Evolutionary conservation across 2,888 invertebrate species (phyloP), one percentile per base, ranked within the genome.

Genomic region (Gisinianus flammeolus): DNA sequence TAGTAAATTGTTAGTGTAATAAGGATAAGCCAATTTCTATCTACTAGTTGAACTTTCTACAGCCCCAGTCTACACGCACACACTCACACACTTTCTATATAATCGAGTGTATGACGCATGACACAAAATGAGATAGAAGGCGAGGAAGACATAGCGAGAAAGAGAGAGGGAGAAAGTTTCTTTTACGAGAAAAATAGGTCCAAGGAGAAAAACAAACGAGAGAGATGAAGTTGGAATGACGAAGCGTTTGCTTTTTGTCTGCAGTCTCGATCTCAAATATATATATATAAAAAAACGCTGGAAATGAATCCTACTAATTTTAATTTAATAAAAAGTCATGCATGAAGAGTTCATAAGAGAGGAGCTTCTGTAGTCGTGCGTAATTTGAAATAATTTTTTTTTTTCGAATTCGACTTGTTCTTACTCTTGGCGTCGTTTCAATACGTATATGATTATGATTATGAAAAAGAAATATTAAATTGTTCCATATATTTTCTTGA

Each of bases 1-100:
- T n/a, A 62, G 62, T 62, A 62, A 62, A 62, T 62, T 62, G 62
- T 62, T 26, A 5, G 28, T 58, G 24, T 2, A 58, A 58, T 62
- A 62, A 19, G 26, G 22, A 62, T 62, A 24, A 62, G 28, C 1
- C 44, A 12, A 19, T 44, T 19, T 24, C 26, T 26, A 62, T 26
- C 24, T 44, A 16, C 8, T 44, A 54, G 5, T 54, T n/a, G 16
- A 54, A 54, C 54, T 54, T n/a, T n/a, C 54, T 54, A 54, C 16
- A 54, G 54, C 54, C 54, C 54, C 54, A 4, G 3, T 54, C 54
- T 54, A n/a, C n/a, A n/a, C n/a, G n/a, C n/a, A n/a, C n/a, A 6
- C 44, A 10, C 44, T 44, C 44, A 10, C 44, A 44, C 44, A 10
- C 44, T 44, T 44, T 44, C 44, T 16, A 6, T 44, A 10, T 16